Evolutionary conservation across 1,140 invertebrate species (phyloP).

Genomic region (Papilio xuthus): DNA sequence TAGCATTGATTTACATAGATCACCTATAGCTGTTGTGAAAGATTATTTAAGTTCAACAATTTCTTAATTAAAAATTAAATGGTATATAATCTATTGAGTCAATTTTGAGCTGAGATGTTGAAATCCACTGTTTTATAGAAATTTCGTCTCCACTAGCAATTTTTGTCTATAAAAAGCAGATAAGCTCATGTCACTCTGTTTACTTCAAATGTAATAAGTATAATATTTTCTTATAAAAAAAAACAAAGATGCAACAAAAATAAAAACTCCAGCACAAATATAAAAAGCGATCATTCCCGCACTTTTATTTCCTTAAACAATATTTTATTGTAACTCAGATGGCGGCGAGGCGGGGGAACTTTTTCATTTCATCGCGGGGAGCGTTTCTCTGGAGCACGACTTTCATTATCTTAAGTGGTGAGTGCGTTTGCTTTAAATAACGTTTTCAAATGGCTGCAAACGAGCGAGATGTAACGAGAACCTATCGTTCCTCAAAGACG

Average conservation of each 20-base stretch:
- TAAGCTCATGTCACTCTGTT: too few relatives aligned
- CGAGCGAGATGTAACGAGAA: neutral
- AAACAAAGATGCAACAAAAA: neutral
- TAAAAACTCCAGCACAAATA: neutral
- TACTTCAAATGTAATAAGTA: neutral
- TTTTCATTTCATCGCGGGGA: slow-evolving; percentile 28
- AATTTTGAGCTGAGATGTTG: too few relatives aligned
- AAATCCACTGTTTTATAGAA: too few relatives aligned
- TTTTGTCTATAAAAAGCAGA: too few relatives aligned
- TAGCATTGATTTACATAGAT: too few relatives aligned
- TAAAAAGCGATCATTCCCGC: neutral
- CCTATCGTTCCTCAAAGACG: neutral
- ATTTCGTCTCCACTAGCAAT: too few relatives aligned
- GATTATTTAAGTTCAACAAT: neutral
- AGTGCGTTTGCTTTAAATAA: slow-evolving; percentile 36
- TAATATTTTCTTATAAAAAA: neutral
- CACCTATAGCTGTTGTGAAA: too few relatives aligned
- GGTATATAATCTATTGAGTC: too few relatives aligned
- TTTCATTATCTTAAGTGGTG: slow-evolving; percentile 38
- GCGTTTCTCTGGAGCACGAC: slow-evolving; percentile 33
- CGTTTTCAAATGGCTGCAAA: slow-evolving; percentile 33
- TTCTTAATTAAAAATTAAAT: slow-evolving; percentile 2
- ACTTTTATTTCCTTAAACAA: slow-evolving; percentile 32
- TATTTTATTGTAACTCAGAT: slow-evolving; percentile 34
- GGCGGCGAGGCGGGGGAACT: slow-evolving; percentile 4